A percentile compares a stretch with the other conserved stretches of the same genome.
These are phyloP conservation scores for Cheilosia pagana DNA, from an alignment of 2,888 invertebrate genomes.

Conservation along the genomic window DNA sequence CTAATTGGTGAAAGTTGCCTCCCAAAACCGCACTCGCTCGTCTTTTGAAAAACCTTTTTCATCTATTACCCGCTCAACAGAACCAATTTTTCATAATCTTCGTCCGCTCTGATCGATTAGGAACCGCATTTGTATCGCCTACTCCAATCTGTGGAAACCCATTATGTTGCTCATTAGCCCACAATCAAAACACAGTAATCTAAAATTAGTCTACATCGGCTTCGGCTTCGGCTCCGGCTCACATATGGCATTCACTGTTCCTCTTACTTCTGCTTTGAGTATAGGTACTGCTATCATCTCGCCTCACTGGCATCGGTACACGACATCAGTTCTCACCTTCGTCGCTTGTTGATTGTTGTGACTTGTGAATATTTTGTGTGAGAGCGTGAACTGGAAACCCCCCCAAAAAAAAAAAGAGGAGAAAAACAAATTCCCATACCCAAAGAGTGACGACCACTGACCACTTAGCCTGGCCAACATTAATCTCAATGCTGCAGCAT, in stretches of 20 bases:
- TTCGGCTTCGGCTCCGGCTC: no score
- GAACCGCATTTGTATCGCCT: slow-evolving; percentile 8
- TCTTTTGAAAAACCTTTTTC: no score
- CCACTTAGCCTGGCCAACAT: slow-evolving; percentile 63
- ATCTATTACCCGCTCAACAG: background rate
- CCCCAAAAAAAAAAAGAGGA: background rate
- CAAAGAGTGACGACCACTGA: slow-evolving; percentile 66
- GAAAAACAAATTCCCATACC: slow-evolving; percentile 11
- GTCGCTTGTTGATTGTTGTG: slow-evolving; percentile 12
- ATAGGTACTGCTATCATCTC: background rate
- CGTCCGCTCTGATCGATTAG: slow-evolving; percentile 9
- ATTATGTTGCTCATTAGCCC: slow-evolving; percentile 32
- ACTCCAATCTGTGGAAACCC: slow-evolving; percentile 11
- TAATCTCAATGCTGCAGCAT: slow-evolving; percentile 54
- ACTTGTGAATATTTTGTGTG: slow-evolving; percentile 41
- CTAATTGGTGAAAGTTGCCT: no score
- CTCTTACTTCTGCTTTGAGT: slow-evolving; percentile 25
- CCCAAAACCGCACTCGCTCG: no score
- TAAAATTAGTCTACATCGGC: slow-evolving; percentile 8
- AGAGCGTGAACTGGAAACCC: slow-evolving; percentile 52
- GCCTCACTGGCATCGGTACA: background rate
- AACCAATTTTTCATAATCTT: slow-evolving; percentile 7
- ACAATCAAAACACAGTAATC: slow-evolving; percentile 23
- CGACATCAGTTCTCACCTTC: slow-evolving; percentile 49
- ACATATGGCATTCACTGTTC: slow-evolving; percentile 12